A percentile compares a stretch with the other conserved stretches of the same genome.
These are phyloP conservation scores for Allobates femoralis DNA, from an alignment of 2,797 vertebrate species.

Conservation along the genomic window DNA sequence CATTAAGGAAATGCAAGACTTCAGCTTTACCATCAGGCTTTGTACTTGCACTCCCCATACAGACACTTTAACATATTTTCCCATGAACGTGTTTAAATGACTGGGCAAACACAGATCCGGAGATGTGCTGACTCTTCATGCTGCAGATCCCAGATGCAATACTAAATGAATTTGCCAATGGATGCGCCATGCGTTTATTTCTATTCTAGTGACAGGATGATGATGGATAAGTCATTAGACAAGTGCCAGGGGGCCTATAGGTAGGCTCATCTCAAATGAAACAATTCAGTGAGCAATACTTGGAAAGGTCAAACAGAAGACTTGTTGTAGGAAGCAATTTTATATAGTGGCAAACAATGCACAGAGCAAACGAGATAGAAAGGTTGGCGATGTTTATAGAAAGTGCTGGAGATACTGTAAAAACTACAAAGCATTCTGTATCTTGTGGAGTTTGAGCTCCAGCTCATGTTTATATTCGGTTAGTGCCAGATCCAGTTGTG, in stretches of 20 bases:
- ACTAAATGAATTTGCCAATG: constrained; percentile 39
- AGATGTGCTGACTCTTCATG: constrained; percentile 36
- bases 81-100: constrained; percentile 30
- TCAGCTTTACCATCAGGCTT: background rate
- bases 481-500: too few relatives aligned
- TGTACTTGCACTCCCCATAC: background rate
- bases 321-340: constrained; percentile 5
- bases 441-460: background rate
- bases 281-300: constrained; percentile 23
- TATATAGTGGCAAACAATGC: background rate
- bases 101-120: background rate
- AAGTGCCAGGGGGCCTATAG: constrained; percentile 35
- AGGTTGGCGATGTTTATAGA: background rate
- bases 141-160: constrained; percentile 35
- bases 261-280: constrained; percentile 18
- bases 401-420: background rate
- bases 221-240: constrained; percentile 45
- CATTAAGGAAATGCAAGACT: background rate
- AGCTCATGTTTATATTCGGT: background rate
- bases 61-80: background rate
- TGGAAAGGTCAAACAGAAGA: constrained; percentile 34
- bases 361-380: background rate
- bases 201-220: constrained; percentile 18
- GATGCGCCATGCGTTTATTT: constrained; percentile 30
- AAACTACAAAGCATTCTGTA: background rate